These are phyloP conservation scores for Rhyacophila evoluta DNA, from an alignment of 2,888 invertebrate species.

Conservation along the genomic window DNA sequence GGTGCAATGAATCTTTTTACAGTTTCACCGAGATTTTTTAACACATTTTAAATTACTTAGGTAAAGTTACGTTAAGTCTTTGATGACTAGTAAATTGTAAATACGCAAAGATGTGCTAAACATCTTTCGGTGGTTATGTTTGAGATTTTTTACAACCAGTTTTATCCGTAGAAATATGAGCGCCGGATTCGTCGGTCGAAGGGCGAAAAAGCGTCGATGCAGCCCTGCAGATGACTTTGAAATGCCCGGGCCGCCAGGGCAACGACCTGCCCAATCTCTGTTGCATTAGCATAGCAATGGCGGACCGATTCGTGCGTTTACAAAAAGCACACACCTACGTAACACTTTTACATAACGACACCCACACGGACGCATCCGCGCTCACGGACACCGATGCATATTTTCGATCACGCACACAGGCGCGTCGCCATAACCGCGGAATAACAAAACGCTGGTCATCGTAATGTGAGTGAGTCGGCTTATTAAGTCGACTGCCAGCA, in stretches of 20 bases:
- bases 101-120: too few species aligned
- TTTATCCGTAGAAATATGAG: too few species aligned
- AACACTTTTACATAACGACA: background rate
- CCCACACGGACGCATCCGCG: slow-evolving; percentile 33
- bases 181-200: slow-evolving; percentile 42
- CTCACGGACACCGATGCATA: slow-evolving; percentile 38
- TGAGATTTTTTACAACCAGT: too few species aligned
- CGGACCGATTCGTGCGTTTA: slow-evolving; percentile 49
- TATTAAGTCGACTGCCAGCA: background rate
- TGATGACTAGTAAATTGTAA: too few species aligned
- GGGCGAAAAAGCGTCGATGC: slow-evolving; percentile 67
- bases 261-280: slow-evolving; percentile 72
- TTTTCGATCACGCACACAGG: slow-evolving; percentile 25
- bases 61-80: too few species aligned
- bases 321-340: slow-evolving; percentile 50
- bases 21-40: too few species aligned
- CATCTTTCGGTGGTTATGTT: too few species aligned
- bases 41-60: too few species aligned
- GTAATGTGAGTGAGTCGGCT: background rate
- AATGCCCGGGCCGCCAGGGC: slow-evolving; percentile 68
- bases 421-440: slow-evolving; percentile 10
- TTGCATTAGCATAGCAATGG: slow-evolving; percentile 69
- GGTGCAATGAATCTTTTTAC: too few species aligned
- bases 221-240: slow-evolving; percentile 62
- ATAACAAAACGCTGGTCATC: background rate